phyloP scores from a whole-genome alignment of 2,888 invertebrate species.

The Drosophila testacea region DNA sequence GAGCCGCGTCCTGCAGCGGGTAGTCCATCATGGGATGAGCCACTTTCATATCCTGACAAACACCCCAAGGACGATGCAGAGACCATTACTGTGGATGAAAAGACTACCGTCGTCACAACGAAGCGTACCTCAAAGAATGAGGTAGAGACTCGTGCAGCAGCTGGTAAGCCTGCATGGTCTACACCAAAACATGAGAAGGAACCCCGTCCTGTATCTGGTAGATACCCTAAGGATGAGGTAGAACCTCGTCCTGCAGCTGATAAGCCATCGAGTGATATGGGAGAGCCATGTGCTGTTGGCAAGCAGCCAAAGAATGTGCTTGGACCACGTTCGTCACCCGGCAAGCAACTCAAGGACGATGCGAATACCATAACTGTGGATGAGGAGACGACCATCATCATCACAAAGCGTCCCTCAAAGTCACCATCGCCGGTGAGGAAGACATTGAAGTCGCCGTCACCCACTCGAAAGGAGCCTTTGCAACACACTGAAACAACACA shows the following conservation, averaged over 20 bases:
- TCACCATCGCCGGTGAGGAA: constrained; percentile 45
- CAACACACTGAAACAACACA: constrained; percentile 41
- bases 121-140: constrained; percentile 3
- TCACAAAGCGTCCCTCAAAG: constrained; percentile 47
- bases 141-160: background rate
- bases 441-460: constrained; percentile 41
- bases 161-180: constrained; percentile 11
- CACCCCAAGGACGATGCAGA: constrained; percentile 21
- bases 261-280: constrained; percentile 3
- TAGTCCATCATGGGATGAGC: constrained; percentile 20
- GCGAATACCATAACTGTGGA: constrained; percentile 49
- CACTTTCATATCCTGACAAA: constrained; percentile 1
- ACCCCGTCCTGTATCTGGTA: background rate
- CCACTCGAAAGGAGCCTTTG: constrained; percentile 38
- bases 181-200: constrained; percentile 8
- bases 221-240: background rate
- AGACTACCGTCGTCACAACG: background rate
- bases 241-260: background rate
- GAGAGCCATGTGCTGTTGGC: constrained; percentile 16
- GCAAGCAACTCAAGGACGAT: constrained; percentile 39
- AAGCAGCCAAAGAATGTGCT: constrained; percentile 16
- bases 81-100: constrained; percentile 8
- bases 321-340: background rate
- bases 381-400: constrained; percentile 57
- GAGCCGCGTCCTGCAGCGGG: background rate